A percentile compares a stretch with the other conserved stretches of the same genome.
Conservation (phyloP, 1,140 invertebrate genomes). For the Drosophila pachea region DNA sequence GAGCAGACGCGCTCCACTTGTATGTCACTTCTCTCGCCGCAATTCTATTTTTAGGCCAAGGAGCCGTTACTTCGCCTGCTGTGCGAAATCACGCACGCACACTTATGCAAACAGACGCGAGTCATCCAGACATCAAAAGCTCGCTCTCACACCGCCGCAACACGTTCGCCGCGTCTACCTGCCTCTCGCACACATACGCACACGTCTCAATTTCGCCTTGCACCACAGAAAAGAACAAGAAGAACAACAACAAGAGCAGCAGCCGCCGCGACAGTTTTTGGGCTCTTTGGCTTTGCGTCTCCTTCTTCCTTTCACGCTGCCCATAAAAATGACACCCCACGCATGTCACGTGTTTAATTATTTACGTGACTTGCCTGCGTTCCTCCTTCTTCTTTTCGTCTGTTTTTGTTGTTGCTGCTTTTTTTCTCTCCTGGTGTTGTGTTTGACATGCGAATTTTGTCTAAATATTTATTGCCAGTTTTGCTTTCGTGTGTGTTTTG, state of each 20-base stretch:
- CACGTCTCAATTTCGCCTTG: not conserved
- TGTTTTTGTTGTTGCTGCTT: not conserved
- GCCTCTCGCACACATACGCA: not conserved
- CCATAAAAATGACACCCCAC: conserved; percentile 41
- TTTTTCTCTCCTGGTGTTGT: conserved; percentile 3
- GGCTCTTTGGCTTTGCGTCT: not conserved
- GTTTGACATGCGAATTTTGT: conserved; percentile 48
- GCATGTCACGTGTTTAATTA: conserved; percentile 68
- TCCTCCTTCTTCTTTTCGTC: conserved; percentile 8
- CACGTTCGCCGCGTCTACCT: not conserved
- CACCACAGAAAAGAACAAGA: not conserved
- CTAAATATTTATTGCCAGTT: conserved; percentile 50
- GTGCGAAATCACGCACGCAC: conserved; percentile 24
- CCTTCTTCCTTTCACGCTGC: not conserved
- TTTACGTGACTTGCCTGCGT: conserved; percentile 61
- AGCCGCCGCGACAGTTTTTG: conserved; percentile 16
- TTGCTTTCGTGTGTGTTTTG: conserved; percentile 21
- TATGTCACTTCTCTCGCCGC: not conserved
- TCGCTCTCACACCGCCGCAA: not conserved
- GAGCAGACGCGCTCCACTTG: not conserved
- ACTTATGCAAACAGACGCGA: conserved; percentile 9
- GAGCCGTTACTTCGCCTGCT: conserved; percentile 3
- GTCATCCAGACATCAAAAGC: conserved; percentile 7
- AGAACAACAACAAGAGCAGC: not conserved
- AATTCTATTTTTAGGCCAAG: conserved; percentile 11